Conservation (phyloP, 92 coral and sea anemone genomes). For the Actinernus sp. region DNA sequence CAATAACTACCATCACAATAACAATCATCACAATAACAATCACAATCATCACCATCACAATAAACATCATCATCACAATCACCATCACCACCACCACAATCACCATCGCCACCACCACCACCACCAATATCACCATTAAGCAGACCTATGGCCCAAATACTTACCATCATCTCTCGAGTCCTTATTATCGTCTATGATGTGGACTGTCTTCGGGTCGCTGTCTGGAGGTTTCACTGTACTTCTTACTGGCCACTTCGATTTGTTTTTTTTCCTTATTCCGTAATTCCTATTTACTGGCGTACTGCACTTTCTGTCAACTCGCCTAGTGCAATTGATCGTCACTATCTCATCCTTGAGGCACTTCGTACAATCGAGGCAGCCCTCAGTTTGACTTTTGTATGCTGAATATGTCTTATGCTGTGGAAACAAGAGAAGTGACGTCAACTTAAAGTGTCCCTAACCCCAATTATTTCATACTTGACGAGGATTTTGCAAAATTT, state of each 20-base stretch:
- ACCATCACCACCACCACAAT: background rate
- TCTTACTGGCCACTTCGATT: conserved; percentile 3
- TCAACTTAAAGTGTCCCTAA: no score
- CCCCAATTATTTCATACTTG: no score
- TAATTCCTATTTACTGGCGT: background rate
- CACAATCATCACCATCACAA: background rate
- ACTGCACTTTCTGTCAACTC: conserved; percentile 17
- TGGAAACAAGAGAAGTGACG: background rate
- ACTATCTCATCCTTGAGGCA: conserved; percentile 28
- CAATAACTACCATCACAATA: no score
- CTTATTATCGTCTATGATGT: background rate
- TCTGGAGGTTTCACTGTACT: background rate
- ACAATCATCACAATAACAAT: no score
- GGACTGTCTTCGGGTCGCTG: no score
- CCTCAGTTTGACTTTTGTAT: conserved; percentile 10
- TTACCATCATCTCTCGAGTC: background rate
- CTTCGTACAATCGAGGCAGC: conserved; percentile 30
- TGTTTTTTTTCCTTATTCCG: conserved; percentile 1
- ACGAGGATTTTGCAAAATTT: no score
- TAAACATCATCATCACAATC: background rate
- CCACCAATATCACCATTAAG: background rate
- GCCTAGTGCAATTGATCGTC: conserved; percentile 15
- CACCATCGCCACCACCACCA: background rate
- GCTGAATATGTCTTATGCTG: conserved; percentile 60
- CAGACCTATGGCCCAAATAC: background rate